Percentiles rank a stretch among this genome's conserved stretches.
phyloP scores from a whole-genome alignment of 2,888 invertebrate genomes.

The Zaprionus obscuricornis region DNA sequence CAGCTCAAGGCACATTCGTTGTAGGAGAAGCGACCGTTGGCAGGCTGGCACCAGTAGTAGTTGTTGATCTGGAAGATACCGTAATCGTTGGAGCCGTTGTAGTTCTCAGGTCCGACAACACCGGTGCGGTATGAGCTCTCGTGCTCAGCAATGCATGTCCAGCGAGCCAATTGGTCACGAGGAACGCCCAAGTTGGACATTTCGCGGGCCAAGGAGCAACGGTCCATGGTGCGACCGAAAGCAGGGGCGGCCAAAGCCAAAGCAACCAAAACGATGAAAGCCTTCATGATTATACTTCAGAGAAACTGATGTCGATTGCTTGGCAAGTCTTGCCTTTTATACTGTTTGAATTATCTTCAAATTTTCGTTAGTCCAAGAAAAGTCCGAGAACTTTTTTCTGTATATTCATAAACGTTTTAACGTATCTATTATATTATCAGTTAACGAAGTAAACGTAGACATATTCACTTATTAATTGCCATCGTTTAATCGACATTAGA shows the following conservation, averaged over 20 bases:
- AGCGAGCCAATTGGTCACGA: neutral
- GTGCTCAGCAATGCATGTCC: constrained; percentile 13
- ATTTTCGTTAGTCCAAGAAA: no score
- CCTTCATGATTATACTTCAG: no score
- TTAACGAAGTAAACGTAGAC: no score
- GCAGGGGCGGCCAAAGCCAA: no score
- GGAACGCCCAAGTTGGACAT: no score
- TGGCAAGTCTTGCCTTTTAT: no score
- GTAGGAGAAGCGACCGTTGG: constrained; percentile 41
- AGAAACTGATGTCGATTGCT: no score
- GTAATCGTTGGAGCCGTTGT: constrained; percentile 82
- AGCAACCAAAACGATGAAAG: no score
- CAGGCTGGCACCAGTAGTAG: constrained; percentile 68
- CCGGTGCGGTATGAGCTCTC: constrained; percentile 64
- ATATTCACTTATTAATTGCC: no score
- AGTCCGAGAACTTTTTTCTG: no score
- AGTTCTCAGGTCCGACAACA: constrained; percentile 82
- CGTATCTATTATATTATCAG: constrained; percentile 3
- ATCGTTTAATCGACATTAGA: neutral
- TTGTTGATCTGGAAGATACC: constrained; percentile 77
- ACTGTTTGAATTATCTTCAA: no score
- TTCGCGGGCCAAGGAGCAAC: neutral
- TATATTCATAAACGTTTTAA: no score
- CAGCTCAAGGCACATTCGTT: constrained; percentile 42
- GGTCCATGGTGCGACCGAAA: neutral